Percentiles rank a stretch among this genome's conserved stretches.
These are phyloP conservation scores for Manacus vitellinus DNA, from an alignment of 2,113 vertebrate species.

Conservation along the genomic window DNA sequence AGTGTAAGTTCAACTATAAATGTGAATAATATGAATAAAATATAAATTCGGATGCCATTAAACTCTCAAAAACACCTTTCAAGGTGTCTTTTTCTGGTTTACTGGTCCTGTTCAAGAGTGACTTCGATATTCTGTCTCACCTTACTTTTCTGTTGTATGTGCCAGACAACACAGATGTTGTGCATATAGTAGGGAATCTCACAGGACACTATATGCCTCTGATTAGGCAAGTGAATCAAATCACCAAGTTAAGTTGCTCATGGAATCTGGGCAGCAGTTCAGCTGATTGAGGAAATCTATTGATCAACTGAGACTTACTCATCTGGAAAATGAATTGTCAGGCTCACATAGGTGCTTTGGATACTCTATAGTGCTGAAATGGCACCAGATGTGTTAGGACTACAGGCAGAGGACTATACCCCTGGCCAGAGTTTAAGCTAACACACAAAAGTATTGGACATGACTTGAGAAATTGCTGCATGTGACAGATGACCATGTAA, in stretches of 20 bases:
- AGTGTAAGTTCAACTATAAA: background rate
- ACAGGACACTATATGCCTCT: background rate
- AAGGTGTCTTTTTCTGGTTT: background rate
- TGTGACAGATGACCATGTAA: background rate
- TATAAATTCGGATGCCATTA: background rate
- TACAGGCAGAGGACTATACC: rapidly evolving
- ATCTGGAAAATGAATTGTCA: background rate
- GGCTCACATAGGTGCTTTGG: background rate
- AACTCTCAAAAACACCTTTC: background rate
- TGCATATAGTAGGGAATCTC: background rate
- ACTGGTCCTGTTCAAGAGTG: background rate
- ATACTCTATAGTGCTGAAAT: background rate
- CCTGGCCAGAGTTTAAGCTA: background rate
- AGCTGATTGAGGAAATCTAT: background rate
- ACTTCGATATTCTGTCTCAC: background rate
- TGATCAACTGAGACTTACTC: background rate
- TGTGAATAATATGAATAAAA: background rate
- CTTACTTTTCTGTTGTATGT: background rate
- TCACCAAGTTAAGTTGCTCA: background rate
- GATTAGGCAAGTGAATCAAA: background rate
- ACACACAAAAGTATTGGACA: background rate
- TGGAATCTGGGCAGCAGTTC: background rate
- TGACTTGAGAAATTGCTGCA: background rate
- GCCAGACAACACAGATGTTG: background rate
- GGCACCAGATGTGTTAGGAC: too few relatives aligned